These are phyloP conservation scores for Parelbella ahira DNA, from an alignment of 2,888 invertebrate species.

Conservation along the genomic window DNA sequence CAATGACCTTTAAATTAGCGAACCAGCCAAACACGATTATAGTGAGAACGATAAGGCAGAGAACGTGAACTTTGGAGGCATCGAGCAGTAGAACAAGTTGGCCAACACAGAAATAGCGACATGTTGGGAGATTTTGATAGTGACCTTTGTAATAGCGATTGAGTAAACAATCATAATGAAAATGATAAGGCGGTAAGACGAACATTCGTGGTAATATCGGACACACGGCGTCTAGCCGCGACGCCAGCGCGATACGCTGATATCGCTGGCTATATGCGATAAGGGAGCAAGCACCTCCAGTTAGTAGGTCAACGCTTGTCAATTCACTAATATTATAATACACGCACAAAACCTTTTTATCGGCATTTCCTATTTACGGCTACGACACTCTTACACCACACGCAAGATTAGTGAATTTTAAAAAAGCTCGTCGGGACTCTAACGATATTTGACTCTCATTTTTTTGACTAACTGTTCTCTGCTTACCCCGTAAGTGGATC, in stretches of 20 bases:
- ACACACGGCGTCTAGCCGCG: slow-evolving; percentile 25
- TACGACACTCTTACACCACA: no score
- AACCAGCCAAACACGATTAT: slow-evolving; percentile 25
- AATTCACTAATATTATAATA: slow-evolving; percentile 11
- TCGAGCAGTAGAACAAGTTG: slow-evolving; percentile 17
- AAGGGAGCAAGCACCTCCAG: slow-evolving; percentile 43
- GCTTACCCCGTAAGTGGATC: no score
- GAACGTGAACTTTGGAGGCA: slow-evolving; percentile 28
- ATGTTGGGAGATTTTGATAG: no score
- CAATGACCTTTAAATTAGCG: slow-evolving; percentile 39
- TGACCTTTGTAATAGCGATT: not conserved
- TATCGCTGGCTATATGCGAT: slow-evolving; percentile 23
- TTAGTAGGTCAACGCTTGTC: slow-evolving; percentile 33
- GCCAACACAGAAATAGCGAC: no score
- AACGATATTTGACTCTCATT: no score
- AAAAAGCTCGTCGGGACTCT: no score
- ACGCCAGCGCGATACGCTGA: slow-evolving; percentile 8
- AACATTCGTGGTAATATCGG: no score
- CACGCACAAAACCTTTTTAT: slow-evolving; percentile 7
- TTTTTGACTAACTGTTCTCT: no score
- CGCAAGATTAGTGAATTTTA: no score
- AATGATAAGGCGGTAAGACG: no score
- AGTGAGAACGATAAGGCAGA: slow-evolving; percentile 28
- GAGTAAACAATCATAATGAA: no score
- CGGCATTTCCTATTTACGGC: slow-evolving; percentile 4